Evolutionary conservation across 2,888 invertebrate species (phyloP).

Genomic region (Silvanus unidentatus): DNA sequence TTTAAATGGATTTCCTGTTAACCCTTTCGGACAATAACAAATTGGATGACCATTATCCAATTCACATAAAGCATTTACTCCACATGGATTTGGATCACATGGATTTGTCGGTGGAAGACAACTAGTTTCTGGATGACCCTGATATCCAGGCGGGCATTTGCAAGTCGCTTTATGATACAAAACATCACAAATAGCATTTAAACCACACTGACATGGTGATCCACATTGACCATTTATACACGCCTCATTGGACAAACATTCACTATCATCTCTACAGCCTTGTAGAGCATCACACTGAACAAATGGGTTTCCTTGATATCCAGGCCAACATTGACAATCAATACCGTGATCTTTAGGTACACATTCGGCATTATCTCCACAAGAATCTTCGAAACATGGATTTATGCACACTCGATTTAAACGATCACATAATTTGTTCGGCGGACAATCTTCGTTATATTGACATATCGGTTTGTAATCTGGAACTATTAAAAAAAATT

Average conservation of each 20-base stretch:
- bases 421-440: slow-evolving; percentile 78
- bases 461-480: slow-evolving; percentile 64
- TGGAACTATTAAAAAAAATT: slow-evolving; percentile 22
- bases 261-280: slow-evolving; percentile 66
- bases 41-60: slow-evolving; percentile 79
- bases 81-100: slow-evolving; percentile 82
- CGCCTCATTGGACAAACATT: slow-evolving; percentile 68
- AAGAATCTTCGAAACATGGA: slow-evolving; percentile 72
- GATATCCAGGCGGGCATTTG: slow-evolving; percentile 75
- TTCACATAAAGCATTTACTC: slow-evolving; percentile 78
- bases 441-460: slow-evolving; percentile 86
- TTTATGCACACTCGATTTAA: slow-evolving; percentile 78
- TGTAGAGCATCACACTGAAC: slow-evolving; percentile 63
- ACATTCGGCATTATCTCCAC: slow-evolving; percentile 78
- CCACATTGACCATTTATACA: slow-evolving; percentile 71
- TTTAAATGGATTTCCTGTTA: slow-evolving; percentile 86
- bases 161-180: slow-evolving; percentile 72
- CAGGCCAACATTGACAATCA: slow-evolving; percentile 68
- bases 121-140: slow-evolving; percentile 66
- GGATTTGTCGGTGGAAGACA: slow-evolving; percentile 73
- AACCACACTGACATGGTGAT: slow-evolving; percentile 73
- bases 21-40: slow-evolving; percentile 82
- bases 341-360: slow-evolving; percentile 68
- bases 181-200: slow-evolving; percentile 76
- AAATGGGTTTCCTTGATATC: slow-evolving; percentile 72